Base-by-base conservation (phyloP, 1,140 invertebrate genomes). In the Plectrocnemia conspersa region DNA sequence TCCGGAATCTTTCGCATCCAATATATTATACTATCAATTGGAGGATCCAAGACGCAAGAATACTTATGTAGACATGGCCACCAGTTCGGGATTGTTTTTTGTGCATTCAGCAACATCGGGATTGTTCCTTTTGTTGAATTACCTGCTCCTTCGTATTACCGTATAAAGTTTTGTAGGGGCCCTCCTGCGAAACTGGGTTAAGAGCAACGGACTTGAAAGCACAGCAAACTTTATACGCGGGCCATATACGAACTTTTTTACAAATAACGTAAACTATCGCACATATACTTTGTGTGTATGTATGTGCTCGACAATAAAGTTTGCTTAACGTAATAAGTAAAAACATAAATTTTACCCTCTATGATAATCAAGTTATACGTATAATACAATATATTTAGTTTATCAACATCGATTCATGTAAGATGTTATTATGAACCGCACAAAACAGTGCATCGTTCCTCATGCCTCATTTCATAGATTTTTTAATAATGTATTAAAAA, bases 91-190 rank as follows among this genome's bases (percentile, higher is more conserved):
- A 4, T 54, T 54, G 56, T 54, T 59, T 56, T 60, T 60, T 60
- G 54, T 56, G 53, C 58, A 56, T 36, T 52, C 42, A 50, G 56
- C 45, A 58, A 54, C 52, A 49, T 53, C 23, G 33, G 27, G 10
- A 45, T 35, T 52, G 53, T 40, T 53, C 45, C 25, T 56, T 60
- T 56, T 56, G 54, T 49, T 48, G 58, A 56, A 56, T 56, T 60
- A 60, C 58, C 58, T 60, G 58, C 49, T 60, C 45, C 48, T 53
- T 54, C 53, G 49, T 27, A 60, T 60, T 60, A 54, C 36, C 19
- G 33, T 13, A 47, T 35, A 58, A 57, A 57, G 19, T 52, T 54
- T 58, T 54, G n/a, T 22, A 52, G 35, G 44, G 29, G 21, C 33
- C 50, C 16, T n/a, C n/a, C n/a, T n/a, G n/a, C n/a, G 18, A 22